Evolutionary conservation across 2,797 vertebrate species (phyloP), one percentile per base, ranked within the genome.

Genomic region (Urocyon cinereoargenteus): DNA sequence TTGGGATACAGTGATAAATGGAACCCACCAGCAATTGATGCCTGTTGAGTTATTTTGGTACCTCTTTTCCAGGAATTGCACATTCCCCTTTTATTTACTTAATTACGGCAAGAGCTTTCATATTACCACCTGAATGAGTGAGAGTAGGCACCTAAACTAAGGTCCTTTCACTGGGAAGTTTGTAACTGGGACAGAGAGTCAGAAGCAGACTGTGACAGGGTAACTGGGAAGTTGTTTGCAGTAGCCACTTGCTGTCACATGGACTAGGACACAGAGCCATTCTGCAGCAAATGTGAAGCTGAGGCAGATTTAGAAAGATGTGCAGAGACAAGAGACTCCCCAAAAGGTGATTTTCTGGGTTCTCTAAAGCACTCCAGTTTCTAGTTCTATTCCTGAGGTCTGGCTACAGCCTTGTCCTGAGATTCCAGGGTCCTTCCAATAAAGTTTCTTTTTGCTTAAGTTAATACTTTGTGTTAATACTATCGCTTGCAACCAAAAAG

Each of bases 361-460:
- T 92, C 22, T 62, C 92, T n/a, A 55, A 79, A 10, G 24, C 51
- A 31, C 21, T 81, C 26, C 4, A 55, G 24, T 40, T 53, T 90
- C 59, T 11, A n/a, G 78, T 36, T 92, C 36, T n/a, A 45, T 73
- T 94, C n/a, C 66, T 66, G 34, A 85, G 34, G 49, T 26, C 4
- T 13, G 31, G 64, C 4, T 59, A 21, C 24, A 28, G 70, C n/a
- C 34, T 79, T 77, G 45, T 77, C 49, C 70, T 73, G 81, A 91
- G 75, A 70, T 57, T 26, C 14, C 31, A 78, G 84, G 45, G 16
- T 73, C 26, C 49, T 96, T 95, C 66, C 53, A 90, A 66, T 53
- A 90, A 72, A 18, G 86, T 73, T 66, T 93, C 11, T 89, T 77
- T 94, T 53, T 61, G 10, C 34, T 87, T 94, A 86, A 88, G 26